Evolutionary conservation across 2,797 vertebrate genomes (phyloP).

Genomic region (Mus minutoides): DNA sequence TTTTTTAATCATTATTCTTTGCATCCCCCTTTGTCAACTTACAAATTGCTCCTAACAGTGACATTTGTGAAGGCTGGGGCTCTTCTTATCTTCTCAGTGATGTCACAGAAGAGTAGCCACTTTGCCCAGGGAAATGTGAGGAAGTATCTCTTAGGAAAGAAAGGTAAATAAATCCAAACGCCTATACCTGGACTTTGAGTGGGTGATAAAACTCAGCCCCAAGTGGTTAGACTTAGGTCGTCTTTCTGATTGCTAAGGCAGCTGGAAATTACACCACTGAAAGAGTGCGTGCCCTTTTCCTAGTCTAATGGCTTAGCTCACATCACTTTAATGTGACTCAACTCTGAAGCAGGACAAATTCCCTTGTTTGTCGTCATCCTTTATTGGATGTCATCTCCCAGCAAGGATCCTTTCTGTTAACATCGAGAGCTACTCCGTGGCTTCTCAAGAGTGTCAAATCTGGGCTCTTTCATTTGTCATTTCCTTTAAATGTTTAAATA

Average conservation of each 20-base stretch:
- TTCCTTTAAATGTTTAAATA: neutral
- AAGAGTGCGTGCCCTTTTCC: neutral
- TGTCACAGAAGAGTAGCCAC: neutral
- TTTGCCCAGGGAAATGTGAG: neutral
- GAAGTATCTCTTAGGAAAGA: neutral
- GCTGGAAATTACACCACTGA: neutral
- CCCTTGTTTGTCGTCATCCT: neutral
- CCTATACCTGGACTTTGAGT: neutral
- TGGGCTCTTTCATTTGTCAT: neutral
- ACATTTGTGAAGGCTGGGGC: neutral
- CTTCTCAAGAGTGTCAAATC: neutral
- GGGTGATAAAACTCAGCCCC: neutral
- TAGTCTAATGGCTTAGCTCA: neutral
- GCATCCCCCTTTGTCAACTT: neutral
- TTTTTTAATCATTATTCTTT: neutral
- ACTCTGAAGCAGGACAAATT: neutral
- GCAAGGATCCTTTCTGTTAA: neutral
- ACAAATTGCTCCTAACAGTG: neutral
- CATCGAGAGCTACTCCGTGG: neutral
- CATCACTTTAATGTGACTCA: neutral
- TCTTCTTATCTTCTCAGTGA: neutral
- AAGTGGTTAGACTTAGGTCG: neutral
- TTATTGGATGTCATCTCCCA: neutral
- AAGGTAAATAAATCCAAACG: neutral
- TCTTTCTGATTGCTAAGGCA: neutral